These are phyloP conservation scores for Gasterosteus nipponicus DNA, from an alignment of 2,113 vertebrate genomes.

Conservation along the genomic window DNA sequence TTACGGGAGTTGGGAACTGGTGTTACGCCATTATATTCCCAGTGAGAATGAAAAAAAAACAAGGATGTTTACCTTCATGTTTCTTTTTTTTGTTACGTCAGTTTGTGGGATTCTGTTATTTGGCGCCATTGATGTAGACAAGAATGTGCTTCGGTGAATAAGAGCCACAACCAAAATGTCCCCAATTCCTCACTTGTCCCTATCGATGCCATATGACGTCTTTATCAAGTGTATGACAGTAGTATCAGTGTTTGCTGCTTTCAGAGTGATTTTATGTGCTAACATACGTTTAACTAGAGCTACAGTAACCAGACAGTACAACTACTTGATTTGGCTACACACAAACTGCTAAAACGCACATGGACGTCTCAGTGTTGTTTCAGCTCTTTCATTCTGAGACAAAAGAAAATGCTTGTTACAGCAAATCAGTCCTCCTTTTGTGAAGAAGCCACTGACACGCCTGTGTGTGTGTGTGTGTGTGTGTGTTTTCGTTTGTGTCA, in stretches of 20 bases:
- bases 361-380: not conserved
- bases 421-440: conserved; percentile 26
- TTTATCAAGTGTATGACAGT: not conserved
- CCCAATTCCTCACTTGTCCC: not conserved
- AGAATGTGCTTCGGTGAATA: too few relatives aligned
- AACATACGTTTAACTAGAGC: not conserved
- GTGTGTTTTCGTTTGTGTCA: conserved; percentile 31
- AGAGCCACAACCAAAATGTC: too few relatives aligned
- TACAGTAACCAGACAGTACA: not conserved
- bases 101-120: not conserved
- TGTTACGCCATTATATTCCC: too few relatives aligned
- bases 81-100: not conserved
- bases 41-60: too few relatives aligned
- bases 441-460: conserved; percentile 13
- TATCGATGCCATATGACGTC: not conserved
- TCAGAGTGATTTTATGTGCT: not conserved
- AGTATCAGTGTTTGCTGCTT: not conserved
- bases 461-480: conserved; percentile 34
- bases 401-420: conserved; percentile 40
- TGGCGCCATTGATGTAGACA: not conserved
- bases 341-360: not conserved
- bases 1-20: too few relatives aligned
- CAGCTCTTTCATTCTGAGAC: conserved; percentile 1
- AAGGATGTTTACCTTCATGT: too few relatives aligned
- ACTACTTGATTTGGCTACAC: not conserved